Base-by-base conservation (phyloP, 2,888 invertebrate species). In the Dasypolia templi region DNA sequence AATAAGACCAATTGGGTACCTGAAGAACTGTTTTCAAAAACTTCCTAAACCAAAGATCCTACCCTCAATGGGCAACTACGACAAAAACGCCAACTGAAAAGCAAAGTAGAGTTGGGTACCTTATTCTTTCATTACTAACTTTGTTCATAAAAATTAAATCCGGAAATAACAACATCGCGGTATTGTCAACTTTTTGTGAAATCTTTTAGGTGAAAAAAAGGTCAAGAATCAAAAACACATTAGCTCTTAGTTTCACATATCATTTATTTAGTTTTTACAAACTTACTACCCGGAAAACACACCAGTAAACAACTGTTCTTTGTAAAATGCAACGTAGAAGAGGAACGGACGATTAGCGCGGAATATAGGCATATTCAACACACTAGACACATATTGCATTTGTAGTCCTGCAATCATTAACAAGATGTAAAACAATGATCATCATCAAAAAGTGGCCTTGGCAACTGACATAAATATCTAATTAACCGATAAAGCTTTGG, bases 261-360 rank as follows among this genome's bases (percentile, higher is more conserved):
- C 5, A 61, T 67, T 79, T 59, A 73, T 56, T 64, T 7, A 46
- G 17, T n/a, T 11, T 56, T 44, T 29, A 71, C 35, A 46, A 44
- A 75, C 44, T 64, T 69, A 35, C 19, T 71, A 62, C 71, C 71
- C 77, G 12, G 62, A 66, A 71, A 32, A 78, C n/a, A 77, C 32
- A 46, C 77, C 77, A 44, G 56, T 26, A 56, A 78, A 77, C 51
- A 77, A 51, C 61, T 71, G 77, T 35, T 77, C 55, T 66, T 51
- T 35, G 26, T 29, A 7, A 53, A 35, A 51, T 14, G 11, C 14
- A 6, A 77, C 11, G 71, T 71, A 71, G 55, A 77, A 77, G 26
- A 77, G 26, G 51, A 71, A 77, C 17, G 78, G 71, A 22, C 26
- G 75, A 51, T 75, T 49, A 35, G 75, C 75, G 49, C 7, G 17